Base-by-base conservation (phyloP, 2,797 vertebrate genomes). In the Buceros bicornis region DNA sequence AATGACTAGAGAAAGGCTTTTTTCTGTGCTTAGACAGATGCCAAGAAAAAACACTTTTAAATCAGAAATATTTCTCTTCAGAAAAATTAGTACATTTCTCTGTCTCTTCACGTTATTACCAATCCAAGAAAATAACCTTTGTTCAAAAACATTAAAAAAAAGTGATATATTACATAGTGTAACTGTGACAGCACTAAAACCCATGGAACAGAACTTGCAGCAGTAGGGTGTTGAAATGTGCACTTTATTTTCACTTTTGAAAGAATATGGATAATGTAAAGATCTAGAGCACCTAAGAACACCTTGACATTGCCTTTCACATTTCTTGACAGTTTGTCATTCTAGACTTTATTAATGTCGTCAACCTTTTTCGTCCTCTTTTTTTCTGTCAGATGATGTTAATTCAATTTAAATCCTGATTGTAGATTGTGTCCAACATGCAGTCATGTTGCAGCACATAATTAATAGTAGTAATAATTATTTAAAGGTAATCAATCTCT, bases 401-500 rank as follows among this genome's bases (percentile, higher is more conserved):
- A 53, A 54, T 76, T 67, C 18, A 53, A 0, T 76, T 57, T 71
- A 79, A 79, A 33, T 51, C 21, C 7, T 47, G 25, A 7, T 48
- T 70, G 17, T 82, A 67, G n/a, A 82, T 80, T 33, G 45, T 69
- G 26, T 14, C 26, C 16, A 90, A 29, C 26, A 16, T 18, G 24
- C 35, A 40, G 28, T 50, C 10, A 2, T 6, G 0, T 13, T 76
- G 13, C 56, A 47, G 22, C 33, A 28, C 3, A 0, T 77, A n/a
- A 64, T 64, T 82, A 56, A 35, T 87, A 89, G 5, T 50, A 82
- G 16, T 33, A 57, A 61, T 65, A 61, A 45, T 35, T 4, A 35
- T 48, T 82, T 70, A 42, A 73, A 80, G 24, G 6, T 48, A 58
- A 47, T 4, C 67, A 42, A 58, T 87, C 7, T 95, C 29, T 43